These are phyloP conservation scores for Nebria salina DNA, from an alignment of 2,888 invertebrate genomes.

Conservation along the genomic window DNA sequence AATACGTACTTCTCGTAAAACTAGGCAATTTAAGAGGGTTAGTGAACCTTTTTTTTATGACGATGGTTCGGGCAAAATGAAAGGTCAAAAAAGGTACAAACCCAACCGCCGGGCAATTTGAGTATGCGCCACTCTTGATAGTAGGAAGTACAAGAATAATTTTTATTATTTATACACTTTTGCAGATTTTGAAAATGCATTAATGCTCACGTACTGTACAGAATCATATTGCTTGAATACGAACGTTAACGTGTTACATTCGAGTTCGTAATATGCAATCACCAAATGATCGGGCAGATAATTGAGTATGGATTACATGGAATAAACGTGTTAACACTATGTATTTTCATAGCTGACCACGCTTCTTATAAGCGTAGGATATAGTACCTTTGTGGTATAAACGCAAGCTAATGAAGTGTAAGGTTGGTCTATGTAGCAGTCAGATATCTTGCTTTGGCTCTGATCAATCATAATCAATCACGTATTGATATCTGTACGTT, in stretches of 20 bases:
- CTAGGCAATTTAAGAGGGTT: too few relatives aligned
- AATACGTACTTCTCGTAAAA: too few relatives aligned
- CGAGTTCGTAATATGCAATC: neutral
- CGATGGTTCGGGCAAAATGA: too few relatives aligned
- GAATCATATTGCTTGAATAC: too few relatives aligned
- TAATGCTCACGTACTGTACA: too few relatives aligned
- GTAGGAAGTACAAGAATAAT: too few relatives aligned
- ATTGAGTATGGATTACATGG: constrained; percentile 9
- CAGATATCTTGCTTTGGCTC: constrained; percentile 15
- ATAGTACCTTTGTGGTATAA: neutral
- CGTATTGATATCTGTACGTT: constrained; percentile 14
- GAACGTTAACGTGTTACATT: neutral
- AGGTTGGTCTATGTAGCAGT: constrained; percentile 5
- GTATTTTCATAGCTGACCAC: constrained; percentile 19
- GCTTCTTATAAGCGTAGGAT: neutral
- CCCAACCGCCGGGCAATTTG: too few relatives aligned
- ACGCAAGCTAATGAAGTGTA: constrained; percentile 19
- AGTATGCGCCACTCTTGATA: too few relatives aligned
- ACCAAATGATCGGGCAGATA: constrained; percentile 12
- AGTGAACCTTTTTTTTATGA: too few relatives aligned
- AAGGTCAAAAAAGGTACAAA: too few relatives aligned
- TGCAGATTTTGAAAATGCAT: too few relatives aligned
- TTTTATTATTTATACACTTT: too few relatives aligned
- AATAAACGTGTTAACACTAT: constrained; percentile 8
- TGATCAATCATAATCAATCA: constrained; percentile 31